Base-by-base conservation (phyloP, 2,797 vertebrate genomes). In the Sebastes nivosus region DNA sequence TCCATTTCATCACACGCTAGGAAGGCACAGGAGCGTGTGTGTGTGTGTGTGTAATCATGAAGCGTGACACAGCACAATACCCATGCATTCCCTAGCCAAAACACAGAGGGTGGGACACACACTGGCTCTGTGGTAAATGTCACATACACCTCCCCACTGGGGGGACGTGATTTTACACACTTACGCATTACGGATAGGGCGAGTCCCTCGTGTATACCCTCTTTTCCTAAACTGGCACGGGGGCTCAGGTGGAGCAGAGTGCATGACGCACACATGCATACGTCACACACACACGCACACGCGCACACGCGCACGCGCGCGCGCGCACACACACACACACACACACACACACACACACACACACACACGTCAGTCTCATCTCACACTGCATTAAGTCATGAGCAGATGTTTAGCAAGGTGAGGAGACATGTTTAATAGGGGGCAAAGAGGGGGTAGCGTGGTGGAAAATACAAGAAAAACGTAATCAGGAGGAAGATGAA, bases 91-190 rank as follows among this genome's bases (percentile, higher is more conserved):
- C 61, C 79, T 78, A 93, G 93, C 87, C 93, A 93, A 93, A 95
- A 94, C 94, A 93, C 79, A 86, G 80, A 89, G 93, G 93, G 90
- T 88, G 93, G 92, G 84, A 84, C 85, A 72, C 34, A 79, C 71
- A 59, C 58, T 52, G 79, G 63, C 76, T 84, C 63, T 75, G 77
- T 85, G 83, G 76, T 74, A 66, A 88, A 88, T 82, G 86, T 83
- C 75, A 78, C 84, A 82, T 32, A 71, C 54, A 75, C 42, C 24
- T 73, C 60, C 36, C 13, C 4, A 46, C 42, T 0, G 42, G 77
- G 34, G 55, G 78, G 88, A 95, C 90, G 89, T 95, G 94, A 93
- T 92, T 82, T 59, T 78, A 57, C 80, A 87, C 86, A 86, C 42
- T 46, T 70, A 84, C 13, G 14, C 34, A 77, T 64, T 60, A 75